A percentile compares a stretch with the other conserved stretches of the same genome.
These are phyloP conservation scores for Paragorgia papillata DNA, from an alignment of 92 coral and sea anemone species.

Conservation along the genomic window DNA sequence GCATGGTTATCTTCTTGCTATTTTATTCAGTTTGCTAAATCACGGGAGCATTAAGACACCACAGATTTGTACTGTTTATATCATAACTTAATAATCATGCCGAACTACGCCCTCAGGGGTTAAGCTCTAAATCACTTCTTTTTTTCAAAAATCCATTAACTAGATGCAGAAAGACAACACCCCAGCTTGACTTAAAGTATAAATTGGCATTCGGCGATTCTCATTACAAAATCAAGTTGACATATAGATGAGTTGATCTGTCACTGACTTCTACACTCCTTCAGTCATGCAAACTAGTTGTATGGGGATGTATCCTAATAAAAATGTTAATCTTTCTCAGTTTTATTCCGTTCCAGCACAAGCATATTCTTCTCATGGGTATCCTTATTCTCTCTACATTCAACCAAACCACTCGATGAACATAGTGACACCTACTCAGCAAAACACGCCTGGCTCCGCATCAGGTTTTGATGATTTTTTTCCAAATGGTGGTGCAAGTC, in stretches of 20 bases:
- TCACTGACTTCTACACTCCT: neutral
- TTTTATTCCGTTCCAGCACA: constrained; percentile 33
- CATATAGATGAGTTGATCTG: neutral
- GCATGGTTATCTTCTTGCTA: neutral
- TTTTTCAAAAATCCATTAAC: constrained; percentile 47
- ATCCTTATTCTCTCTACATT: constrained; percentile 34
- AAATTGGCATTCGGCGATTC: constrained; percentile 31
- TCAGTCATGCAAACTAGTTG: neutral
- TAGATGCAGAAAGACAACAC: constrained; percentile 13
- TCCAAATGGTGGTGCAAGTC: neutral
- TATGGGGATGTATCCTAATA: constrained; percentile 12
- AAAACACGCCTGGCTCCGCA: constrained; percentile 11
- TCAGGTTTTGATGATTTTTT: constrained; percentile 3
- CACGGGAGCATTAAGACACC: too few species aligned
- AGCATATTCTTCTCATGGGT: constrained; percentile 1
- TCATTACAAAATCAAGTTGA: neutral
- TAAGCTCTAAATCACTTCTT: constrained; percentile 16
- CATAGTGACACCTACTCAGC: constrained; percentile 13
- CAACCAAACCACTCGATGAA: constrained; percentile 35
- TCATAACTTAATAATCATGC: neutral
- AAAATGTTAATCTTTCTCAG: constrained; percentile 23
- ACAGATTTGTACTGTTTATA: too few species aligned
- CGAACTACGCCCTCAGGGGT: constrained; percentile 37
- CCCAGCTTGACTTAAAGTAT: constrained; percentile 28
- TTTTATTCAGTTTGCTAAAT: neutral